phyloP scores from a whole-genome alignment of 1,140 invertebrate species.

The Brachionus paranguensis region DNA sequence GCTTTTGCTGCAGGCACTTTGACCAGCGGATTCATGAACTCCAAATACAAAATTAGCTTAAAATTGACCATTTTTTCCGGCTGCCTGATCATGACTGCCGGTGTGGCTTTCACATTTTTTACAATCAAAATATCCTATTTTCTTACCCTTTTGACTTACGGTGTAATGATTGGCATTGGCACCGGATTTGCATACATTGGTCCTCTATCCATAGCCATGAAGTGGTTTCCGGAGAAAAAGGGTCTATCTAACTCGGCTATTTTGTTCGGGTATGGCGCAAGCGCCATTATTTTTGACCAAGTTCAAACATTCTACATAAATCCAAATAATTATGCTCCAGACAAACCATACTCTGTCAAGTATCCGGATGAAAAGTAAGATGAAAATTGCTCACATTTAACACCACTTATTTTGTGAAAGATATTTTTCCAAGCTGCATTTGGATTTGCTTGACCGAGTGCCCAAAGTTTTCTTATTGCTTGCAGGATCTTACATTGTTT shows the following conservation, averaged over 20 bases:
- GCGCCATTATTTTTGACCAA: conserved; percentile 54
- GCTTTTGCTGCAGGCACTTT: conserved; percentile 41
- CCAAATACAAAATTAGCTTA: not conserved
- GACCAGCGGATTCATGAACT: conserved; percentile 47
- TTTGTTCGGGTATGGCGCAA: conserved; percentile 55
- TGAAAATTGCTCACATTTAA: not conserved
- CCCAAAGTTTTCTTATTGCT: conserved; percentile 44
- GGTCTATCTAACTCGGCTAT: conserved; percentile 55
- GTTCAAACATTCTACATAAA: conserved; percentile 56
- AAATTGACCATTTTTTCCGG: not conserved
- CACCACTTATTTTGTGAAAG: conserved; percentile 43
- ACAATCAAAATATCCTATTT: conserved; percentile 50
- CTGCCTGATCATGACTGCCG: conserved; percentile 42
- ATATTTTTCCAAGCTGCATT: conserved; percentile 48
- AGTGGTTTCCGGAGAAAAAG: conserved; percentile 56
- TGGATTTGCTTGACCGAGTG: conserved; percentile 43
- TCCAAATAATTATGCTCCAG: conserved; percentile 51
- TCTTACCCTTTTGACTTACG: conserved; percentile 51
- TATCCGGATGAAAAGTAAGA: conserved; percentile 24
- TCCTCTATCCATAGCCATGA: conserved; percentile 53
- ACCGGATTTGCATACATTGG: conserved; percentile 54
- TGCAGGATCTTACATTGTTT: conserved; percentile 41
- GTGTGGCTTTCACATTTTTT: conserved; percentile 51
- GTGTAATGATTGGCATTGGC: conserved; percentile 53
- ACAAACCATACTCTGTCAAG: conserved; percentile 35